These are phyloP conservation scores for Phylloscopus whistleri DNA, from an alignment of 2,113 vertebrate species.

Conservation along the genomic window DNA sequence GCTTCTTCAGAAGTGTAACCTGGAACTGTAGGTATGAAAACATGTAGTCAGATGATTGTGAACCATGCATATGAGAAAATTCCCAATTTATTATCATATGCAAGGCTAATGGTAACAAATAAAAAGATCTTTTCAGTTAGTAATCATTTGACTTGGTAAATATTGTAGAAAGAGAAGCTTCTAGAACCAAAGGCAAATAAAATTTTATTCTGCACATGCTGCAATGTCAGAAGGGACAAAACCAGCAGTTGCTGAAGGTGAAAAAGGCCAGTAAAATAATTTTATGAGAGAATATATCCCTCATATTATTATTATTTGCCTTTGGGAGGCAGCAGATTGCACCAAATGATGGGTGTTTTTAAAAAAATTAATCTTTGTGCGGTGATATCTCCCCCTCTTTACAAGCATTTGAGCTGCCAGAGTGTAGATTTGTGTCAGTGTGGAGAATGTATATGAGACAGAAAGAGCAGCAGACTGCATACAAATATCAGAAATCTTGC, in stretches of 20 bases:
- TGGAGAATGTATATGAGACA: not conserved
- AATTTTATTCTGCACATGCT: not conserved
- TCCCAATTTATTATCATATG: not conserved
- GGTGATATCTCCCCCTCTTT: not conserved
- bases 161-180: not conserved
- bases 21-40: not conserved
- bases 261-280: not conserved
- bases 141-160: not conserved
- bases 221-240: not conserved
- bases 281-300: not conserved
- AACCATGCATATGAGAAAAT: not conserved
- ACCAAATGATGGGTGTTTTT: not conserved
- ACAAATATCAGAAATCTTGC: not conserved
- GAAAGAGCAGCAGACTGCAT: conserved; percentile 2
- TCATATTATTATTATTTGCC: conserved; percentile 10
- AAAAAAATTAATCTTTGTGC: conserved; percentile 1
- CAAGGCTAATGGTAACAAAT: not conserved
- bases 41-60: not conserved
- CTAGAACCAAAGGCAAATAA: not conserved
- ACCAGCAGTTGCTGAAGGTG: not conserved
- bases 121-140: not conserved
- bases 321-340: conserved; percentile 13
- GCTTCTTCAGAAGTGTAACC: not conserved
- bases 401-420: conserved; percentile 24
- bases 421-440: conserved; percentile 12